Base-by-base conservation (phyloP, 2,797 vertebrate genomes). In the Dermochelys coriacea region DNA sequence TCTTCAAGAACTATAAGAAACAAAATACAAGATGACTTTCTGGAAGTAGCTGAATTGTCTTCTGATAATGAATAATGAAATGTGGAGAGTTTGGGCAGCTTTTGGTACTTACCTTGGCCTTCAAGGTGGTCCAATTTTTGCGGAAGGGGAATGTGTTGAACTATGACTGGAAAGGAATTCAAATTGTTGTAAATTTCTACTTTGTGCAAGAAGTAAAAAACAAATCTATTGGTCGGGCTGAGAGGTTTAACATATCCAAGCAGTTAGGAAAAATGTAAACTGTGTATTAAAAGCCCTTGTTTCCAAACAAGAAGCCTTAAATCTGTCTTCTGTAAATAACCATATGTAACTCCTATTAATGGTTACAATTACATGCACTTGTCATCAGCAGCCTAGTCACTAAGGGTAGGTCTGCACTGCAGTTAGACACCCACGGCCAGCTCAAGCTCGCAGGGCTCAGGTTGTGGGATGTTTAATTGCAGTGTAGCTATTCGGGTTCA, bases 81-180 rank as follows among this genome's bases (percentile, higher is more conserved):
- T 90, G 45, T 84, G 61, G 94, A 91, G 89, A 89, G 85, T 91
- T 90, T 84, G 89, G 93, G 93, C 93, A 87, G 93, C 88, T 89
- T 74, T 75, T 91, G 84, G 89, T 94, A 94, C 94, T 95, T 95
- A 91, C 91, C 80, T 45, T 31, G 89, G 23, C 37, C 71, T 94
- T 96, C 90, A 45, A 55, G 90, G 82, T 75, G 82, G 90, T 61
- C 93, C 54, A 84, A 34, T 96, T 96, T 29, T 94, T 83, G 82
- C 91, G 94, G 93, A 80, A 92, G 82, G 93, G 94, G 90, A 91
- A 82, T 93, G 94, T 84, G 93, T 52, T 94, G 97, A 94, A 94
- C 85, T 92, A 7, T 91, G 95, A 80, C 19, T 95, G 93, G 95
- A 91, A 94, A 94, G 87, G 51, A 59, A 92, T 95, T 75, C 94